These are phyloP conservation scores for Hydractinia symbiolongicarpus DNA, from an alignment of 30 jellyfish, hydroid and myxozoan genomes.

Conservation along the genomic window DNA sequence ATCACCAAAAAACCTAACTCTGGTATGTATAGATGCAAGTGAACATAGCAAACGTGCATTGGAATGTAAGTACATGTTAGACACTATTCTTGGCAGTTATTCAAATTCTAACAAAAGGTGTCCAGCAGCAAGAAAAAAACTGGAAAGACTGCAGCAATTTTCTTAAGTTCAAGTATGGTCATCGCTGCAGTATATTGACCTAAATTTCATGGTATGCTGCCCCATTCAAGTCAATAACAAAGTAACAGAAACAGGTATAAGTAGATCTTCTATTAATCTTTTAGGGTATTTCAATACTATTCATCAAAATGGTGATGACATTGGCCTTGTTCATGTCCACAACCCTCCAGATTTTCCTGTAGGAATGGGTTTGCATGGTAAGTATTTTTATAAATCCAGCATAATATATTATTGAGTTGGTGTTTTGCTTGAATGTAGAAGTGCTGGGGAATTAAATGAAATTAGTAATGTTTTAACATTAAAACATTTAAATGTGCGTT, in stretches of 20 bases:
- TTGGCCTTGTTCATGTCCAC: slow-evolving; percentile 11
- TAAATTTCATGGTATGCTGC: no score
- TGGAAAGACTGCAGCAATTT: no score
- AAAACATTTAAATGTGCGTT: no score
- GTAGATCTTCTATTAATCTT: not conserved
- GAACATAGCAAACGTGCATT: slow-evolving; percentile 5
- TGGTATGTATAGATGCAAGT: not conserved
- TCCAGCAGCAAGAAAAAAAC: no score
- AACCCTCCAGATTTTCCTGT: slow-evolving; percentile 17
- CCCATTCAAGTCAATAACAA: no score
- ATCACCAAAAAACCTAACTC: not conserved
- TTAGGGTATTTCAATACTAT: slow-evolving; percentile 5
- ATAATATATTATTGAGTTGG: not conserved
- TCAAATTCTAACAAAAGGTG: no score
- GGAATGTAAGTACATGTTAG: not conserved
- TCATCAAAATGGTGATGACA: not conserved
- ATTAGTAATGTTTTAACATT: no score
- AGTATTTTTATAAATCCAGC: not conserved
- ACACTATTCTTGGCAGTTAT: no score
- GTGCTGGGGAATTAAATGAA: no score
- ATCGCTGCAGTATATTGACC: no score
- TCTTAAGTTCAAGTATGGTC: no score
- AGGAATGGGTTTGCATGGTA: slow-evolving; percentile 19
- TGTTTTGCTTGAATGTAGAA: not conserved
- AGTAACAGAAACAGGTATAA: no score